Conservation (phyloP, 1,140 invertebrate species). For the Heliconius eleuchia region DNA sequence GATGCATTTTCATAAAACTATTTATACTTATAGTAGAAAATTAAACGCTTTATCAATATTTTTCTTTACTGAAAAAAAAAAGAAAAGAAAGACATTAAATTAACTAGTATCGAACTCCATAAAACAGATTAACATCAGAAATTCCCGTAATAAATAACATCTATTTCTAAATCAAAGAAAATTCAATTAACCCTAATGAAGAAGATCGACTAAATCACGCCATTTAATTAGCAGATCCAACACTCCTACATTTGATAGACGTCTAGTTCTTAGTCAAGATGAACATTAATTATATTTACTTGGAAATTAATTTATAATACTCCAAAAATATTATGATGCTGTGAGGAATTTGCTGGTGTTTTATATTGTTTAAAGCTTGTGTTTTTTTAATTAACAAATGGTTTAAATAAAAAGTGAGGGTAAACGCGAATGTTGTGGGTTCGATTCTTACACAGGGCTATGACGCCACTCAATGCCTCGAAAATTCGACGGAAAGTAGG, state of each 20-base stretch:
- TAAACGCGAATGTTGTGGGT: too few species aligned
- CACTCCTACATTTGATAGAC: background rate
- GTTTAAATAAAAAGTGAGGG: too few species aligned
- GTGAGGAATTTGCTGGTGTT: background rate
- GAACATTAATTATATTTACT: background rate
- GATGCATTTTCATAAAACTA: too few species aligned
- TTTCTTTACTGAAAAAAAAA: too few species aligned
- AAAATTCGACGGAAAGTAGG: too few species aligned
- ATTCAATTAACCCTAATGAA: background rate
- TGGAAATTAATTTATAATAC: background rate
- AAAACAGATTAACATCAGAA: background rate
- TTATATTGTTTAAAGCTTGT: background rate
- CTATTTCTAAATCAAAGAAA: background rate
- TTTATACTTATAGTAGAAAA: too few species aligned
- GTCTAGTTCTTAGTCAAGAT: background rate
- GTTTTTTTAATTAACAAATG: background rate
- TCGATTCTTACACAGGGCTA: too few species aligned
- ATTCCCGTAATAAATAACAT: background rate
- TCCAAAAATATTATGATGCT: background rate
- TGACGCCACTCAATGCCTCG: too few species aligned
- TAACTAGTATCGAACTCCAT: background rate
- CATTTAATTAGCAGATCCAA: conserved; percentile 4
- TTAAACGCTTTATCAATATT: too few species aligned
- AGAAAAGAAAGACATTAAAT: background rate
- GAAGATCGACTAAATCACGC: conserved; percentile 6